Base-by-base conservation (phyloP, 1,140 invertebrate genomes). In the Pantala flavescens region DNA sequence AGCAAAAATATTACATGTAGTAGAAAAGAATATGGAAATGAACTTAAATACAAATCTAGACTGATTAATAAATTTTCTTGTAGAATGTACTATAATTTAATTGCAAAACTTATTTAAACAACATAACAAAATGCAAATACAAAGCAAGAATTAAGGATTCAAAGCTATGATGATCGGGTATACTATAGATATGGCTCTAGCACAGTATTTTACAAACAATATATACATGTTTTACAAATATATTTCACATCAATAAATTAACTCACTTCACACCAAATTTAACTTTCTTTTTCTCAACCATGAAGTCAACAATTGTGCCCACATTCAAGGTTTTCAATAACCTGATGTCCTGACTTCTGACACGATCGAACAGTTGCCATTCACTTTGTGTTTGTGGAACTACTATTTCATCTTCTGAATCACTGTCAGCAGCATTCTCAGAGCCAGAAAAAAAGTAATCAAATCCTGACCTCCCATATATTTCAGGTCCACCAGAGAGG, bases 201-300 rank as follows among this genome's bases (percentile, higher is more conserved):
- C n/a, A n/a, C n/a, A n/a, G n/a, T n/a, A n/a, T n/a, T n/a, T n/a
- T n/a, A n/a, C n/a, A n/a, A n/a, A n/a, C n/a, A n/a, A n/a, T n/a
- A n/a, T n/a, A n/a, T n/a, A n/a, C n/a, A n/a, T n/a, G n/a, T n/a
- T n/a, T n/a, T n/a, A n/a, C n/a, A n/a, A n/a, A n/a, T n/a, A n/a
- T n/a, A n/a, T n/a, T n/a, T n/a, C n/a, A n/a, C n/a, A 36, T 36
- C 3, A 36, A 71, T 23, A 24, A 63, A 23, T 76, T 77, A 75
- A 84, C 90, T 90, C 85, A 93, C 92, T 91, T 88, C 81, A 94
- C 82, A 74, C 90, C 89, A 85, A 90, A 94, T 82, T 94, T 94
- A 16, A 92, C 89, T 85, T 94, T 94, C 78, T 93, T 93, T 80
- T 93, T 93, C 81, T 95, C 92, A 2, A 95, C 91, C 93, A 95